Evolutionary conservation across 2,797 vertebrate species (phyloP), one percentile per base, ranked within the genome.

Genomic region (Notamacropus eugenii): DNA sequence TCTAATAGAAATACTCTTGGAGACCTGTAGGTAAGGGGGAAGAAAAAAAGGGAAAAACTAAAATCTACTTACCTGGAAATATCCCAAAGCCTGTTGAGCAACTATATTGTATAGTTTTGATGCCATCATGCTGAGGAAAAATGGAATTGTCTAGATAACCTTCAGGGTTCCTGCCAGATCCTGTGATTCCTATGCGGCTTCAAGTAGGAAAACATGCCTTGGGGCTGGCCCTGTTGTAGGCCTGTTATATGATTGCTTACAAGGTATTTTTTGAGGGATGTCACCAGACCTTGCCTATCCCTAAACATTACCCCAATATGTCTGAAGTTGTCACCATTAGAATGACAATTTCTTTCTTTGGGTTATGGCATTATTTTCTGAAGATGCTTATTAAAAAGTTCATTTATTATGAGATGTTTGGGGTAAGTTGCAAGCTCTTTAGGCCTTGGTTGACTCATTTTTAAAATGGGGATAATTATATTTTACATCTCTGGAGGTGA

Each of bases 51-150:
- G 40, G n/a, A 46, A 87, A 87, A 87, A 46, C 1, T 82, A 22
- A 46, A 82, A 82, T 82, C 74, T 46, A 46, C 22, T 95, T 92
- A 93, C 56, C 58, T 96, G 95, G 55, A 62, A 91, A 55, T 93
- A 93, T 54, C 91, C 40, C 67, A 95, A 95, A 93, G 19, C 27
- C 24, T 12, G 12, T 0, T 97, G 96, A 90, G 58, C 96, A 62
- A 54, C 29, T 28, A 55, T 22, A 93, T 96, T 12, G 27, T 94
- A 0, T 9, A 54, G 29, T 34, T 98, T 82, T 93, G 91, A 94
- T 95, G 95, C 95, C 92, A 58, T 40, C 10, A 16, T 92, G 0
- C 40, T 93, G 12, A 54, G 8, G 54, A 55, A 91, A 87, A 91
- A 4, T 4, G 46, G 34, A 74, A n/a, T 1, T n/a, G 59, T 92